Conservation (phyloP, 2,113 vertebrate species). For the Phylloscopus trochilus region DNA sequence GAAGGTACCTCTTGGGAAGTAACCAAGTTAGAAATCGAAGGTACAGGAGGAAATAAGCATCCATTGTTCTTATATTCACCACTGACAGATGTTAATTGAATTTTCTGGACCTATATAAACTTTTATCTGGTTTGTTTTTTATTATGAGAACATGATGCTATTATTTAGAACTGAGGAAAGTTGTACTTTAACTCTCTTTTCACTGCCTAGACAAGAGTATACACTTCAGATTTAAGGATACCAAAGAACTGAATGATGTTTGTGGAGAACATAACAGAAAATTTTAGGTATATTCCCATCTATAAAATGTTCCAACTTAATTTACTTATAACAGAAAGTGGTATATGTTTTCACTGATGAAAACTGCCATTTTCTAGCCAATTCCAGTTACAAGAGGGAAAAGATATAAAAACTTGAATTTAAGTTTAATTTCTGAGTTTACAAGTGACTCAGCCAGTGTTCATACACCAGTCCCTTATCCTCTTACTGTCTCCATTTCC, state of each 20-base stretch:
- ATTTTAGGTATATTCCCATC: not conserved
- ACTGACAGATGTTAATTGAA: conserved; percentile 6
- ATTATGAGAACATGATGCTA: not conserved
- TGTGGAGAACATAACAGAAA: not conserved
- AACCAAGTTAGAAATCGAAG: not conserved
- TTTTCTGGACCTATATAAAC: conserved; percentile 4
- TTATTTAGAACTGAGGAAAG: not conserved
- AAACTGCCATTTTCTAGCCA: not conserved
- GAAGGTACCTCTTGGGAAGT: conserved; percentile 27
- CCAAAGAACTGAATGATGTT: not conserved
- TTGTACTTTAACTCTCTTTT: not conserved
- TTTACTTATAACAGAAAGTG: not conserved
- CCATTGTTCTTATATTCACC: not conserved
- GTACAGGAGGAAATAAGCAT: conserved; percentile 11
- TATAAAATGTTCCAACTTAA: not conserved
- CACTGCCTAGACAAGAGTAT: not conserved
- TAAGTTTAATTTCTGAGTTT: conserved; percentile 19
- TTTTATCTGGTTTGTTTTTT: not conserved
- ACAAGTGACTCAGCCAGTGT: not conserved
- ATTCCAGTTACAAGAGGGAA: not conserved
- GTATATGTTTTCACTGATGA: not conserved
- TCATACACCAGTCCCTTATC: conserved; percentile 2
- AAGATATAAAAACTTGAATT: not conserved
- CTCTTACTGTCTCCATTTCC: conserved; percentile 29
- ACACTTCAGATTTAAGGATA: not conserved